These are phyloP conservation scores for Pachypanchax playfairii DNA, from an alignment of 2,113 vertebrate species.

Conservation along the genomic window DNA sequence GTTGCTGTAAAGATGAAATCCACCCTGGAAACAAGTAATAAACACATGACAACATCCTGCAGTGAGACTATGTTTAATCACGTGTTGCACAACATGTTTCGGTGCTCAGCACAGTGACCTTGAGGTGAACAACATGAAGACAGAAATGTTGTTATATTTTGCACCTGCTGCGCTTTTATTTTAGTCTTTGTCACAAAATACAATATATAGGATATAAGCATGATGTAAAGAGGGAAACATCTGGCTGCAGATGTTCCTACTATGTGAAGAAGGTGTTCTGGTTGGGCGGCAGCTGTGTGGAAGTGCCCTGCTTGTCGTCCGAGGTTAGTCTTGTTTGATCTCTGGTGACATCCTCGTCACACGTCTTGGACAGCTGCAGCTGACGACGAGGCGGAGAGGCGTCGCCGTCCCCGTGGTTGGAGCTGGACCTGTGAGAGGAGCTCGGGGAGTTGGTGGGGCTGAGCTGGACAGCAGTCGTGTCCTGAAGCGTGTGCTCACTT, in stretches of 20 bases:
- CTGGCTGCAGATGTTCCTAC: background rate
- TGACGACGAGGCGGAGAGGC: conserved; percentile 21
- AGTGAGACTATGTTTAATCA: background rate
- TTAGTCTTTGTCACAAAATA: no score
- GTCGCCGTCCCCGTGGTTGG: conserved; percentile 63
- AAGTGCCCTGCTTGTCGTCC: conserved; percentile 1
- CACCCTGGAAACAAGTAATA: conserved; percentile 14
- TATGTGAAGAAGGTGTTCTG: conserved; percentile 18
- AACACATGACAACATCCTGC: conserved; percentile 8
- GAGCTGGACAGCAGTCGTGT: conserved; percentile 91
- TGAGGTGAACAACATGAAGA: background rate
- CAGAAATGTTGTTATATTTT: background rate
- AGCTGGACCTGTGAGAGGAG: conserved; percentile 75
- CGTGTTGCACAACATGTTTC: background rate
- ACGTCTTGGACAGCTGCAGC: conserved; percentile 25
- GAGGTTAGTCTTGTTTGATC: conserved; percentile 45
- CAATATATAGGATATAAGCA: no score
- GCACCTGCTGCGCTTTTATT: background rate
- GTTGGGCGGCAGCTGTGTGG: conserved; percentile 14
- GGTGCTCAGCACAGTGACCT: background rate
- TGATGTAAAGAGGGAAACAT: no score
- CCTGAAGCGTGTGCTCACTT: conserved; percentile 93
- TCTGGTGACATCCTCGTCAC: conserved; percentile 43
- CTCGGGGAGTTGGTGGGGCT: conserved; percentile 88
- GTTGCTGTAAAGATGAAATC: background rate